Conservation (phyloP, 35 echinoderm and acorn worm species). For the Lytechinus variegatus region DNA sequence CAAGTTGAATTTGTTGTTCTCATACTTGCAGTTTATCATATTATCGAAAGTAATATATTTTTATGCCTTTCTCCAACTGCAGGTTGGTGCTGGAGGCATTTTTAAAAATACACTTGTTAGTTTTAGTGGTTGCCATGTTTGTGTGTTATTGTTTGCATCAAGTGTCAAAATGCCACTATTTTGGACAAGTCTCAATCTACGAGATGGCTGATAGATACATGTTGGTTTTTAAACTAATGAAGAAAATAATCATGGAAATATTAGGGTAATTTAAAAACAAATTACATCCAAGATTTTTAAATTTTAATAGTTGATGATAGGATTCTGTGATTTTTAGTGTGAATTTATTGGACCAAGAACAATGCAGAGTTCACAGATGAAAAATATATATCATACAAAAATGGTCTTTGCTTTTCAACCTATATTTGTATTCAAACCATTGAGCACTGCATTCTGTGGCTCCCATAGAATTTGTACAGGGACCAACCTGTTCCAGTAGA, state of each 20-base stretch:
- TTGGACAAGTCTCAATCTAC: background rate
- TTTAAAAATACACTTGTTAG: background rate
- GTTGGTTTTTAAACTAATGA: no score
- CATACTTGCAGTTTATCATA: no score
- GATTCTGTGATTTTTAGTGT: background rate
- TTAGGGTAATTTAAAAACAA: background rate
- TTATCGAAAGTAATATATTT: background rate
- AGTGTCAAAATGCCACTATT: conserved; percentile 12
- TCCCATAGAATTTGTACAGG: no score
- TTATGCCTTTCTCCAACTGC: background rate
- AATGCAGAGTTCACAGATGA: background rate
- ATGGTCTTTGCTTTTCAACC: background rate
- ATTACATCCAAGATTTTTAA: background rate
- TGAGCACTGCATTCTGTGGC: no score
- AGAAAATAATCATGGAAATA: background rate
- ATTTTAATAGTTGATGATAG: background rate
- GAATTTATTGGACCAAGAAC: background rate
- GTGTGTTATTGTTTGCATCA: background rate
- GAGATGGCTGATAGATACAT: background rate
- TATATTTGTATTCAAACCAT: background rate
- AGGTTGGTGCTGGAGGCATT: no score
- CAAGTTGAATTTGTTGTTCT: background rate
- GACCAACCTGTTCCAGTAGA: no score
- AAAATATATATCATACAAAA: background rate
- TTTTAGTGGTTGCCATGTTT: background rate